Conservation (phyloP, 2,113 vertebrate species). For the Sarotherodon lohbergeri region DNA sequence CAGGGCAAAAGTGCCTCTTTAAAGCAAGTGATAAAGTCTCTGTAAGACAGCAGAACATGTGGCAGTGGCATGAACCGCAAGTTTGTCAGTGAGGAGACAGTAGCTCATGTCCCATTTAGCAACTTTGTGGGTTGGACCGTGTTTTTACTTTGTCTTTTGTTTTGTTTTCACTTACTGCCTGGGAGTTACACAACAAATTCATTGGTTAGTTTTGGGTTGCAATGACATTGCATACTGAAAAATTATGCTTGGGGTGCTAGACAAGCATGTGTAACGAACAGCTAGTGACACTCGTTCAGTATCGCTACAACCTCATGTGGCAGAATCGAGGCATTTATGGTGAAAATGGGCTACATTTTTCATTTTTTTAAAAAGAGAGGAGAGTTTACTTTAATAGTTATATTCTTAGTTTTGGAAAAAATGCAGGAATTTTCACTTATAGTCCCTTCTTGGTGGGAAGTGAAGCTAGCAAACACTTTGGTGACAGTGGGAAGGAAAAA, state of each 20-base stretch:
- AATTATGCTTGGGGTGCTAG: background rate
- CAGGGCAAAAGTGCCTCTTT: background rate
- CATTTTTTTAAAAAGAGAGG: background rate
- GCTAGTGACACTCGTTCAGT: background rate
- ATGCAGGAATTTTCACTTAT: background rate
- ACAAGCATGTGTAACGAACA: background rate
- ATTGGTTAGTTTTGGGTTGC: background rate
- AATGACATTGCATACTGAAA: background rate
- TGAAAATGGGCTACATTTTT: background rate
- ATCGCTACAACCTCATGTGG: background rate
- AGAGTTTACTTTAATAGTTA: background rate
- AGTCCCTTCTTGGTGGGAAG: background rate
- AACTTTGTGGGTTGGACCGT: background rate
- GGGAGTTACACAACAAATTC: background rate
- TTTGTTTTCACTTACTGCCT: background rate
- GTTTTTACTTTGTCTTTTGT: background rate
- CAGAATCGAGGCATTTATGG: background rate
- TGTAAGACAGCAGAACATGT: background rate
- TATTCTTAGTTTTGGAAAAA: background rate
- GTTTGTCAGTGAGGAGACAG: background rate
- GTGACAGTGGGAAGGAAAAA: background rate
- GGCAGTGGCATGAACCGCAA: background rate
- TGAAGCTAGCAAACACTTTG: background rate
- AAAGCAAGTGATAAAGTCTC: background rate
- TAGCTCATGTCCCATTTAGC: background rate